Conservation (phyloP, 2,888 invertebrate species). For the Epiblema foenella region DNA sequence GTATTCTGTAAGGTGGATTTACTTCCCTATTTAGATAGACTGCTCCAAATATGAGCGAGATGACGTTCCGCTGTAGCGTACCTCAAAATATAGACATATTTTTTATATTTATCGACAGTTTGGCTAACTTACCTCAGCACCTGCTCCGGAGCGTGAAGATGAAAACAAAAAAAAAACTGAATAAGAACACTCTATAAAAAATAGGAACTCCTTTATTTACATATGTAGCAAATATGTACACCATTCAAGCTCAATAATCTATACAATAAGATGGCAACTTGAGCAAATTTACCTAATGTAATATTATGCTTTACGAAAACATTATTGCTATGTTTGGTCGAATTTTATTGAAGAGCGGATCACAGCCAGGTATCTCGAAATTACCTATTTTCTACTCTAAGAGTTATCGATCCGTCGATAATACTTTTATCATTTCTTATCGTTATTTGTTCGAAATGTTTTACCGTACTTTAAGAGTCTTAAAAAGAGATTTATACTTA, state of each 20-base stretch:
- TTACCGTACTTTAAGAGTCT: background rate
- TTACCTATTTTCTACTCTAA: slow-evolving; percentile 39
- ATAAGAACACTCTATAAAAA: slow-evolving; percentile 66
- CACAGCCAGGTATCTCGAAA: slow-evolving; percentile 41
- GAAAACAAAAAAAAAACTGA: slow-evolving; percentile 45
- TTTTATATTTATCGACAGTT: background rate
- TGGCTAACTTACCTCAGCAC: background rate
- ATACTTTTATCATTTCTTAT: background rate
- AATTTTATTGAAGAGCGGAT: slow-evolving; percentile 37
- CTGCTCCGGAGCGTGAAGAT: background rate
- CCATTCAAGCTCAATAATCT: slow-evolving; percentile 57
- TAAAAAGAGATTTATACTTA: background rate
- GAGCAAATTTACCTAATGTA: slow-evolving; percentile 72
- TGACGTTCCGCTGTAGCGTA: too few species aligned
- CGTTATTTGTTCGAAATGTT: background rate
- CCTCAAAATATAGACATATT: too few species aligned
- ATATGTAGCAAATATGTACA: slow-evolving; percentile 72
- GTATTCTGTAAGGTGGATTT: too few species aligned
- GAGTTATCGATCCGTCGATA: background rate
- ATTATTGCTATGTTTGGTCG: slow-evolving; percentile 48
- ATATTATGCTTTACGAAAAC: slow-evolving; percentile 57
- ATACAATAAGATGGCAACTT: slow-evolving; percentile 77
- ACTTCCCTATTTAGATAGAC: too few species aligned
- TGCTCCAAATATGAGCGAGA: too few species aligned
- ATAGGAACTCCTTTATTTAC: slow-evolving; percentile 85